Base-by-base conservation (phyloP, 2,797 vertebrate species). In the Nannoperca obscura region DNA sequence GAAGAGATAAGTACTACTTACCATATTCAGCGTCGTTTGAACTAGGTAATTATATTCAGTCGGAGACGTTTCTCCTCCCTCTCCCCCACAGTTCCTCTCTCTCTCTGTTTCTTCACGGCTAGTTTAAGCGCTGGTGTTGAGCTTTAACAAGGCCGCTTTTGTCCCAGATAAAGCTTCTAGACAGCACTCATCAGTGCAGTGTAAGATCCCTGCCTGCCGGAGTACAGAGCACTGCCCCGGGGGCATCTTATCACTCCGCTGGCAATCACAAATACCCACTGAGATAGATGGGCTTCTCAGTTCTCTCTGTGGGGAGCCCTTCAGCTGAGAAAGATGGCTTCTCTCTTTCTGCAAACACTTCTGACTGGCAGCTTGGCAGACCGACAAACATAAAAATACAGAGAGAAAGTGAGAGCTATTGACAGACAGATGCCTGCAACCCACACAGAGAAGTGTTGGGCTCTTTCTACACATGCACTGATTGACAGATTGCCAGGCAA, bases 91-190 rank as follows among this genome's bases (percentile, higher is more conserved):
- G 74, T 86, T 78, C 68, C 71, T 81, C 81, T 74, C 81, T 74
- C 81, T 75, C 53, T 61, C 64, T 71, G 54, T 91, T 89, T 88
- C 85, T 87, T 86, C 78, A 82, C 44, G 80, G 90, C 81, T 80
- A 83, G 83, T 91, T 92, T 88, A 86, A 90, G 82, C 49, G 44
- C 76, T 82, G 89, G 85, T 86, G 87, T 90, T 89, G 91, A 90
- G 88, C 87, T 88, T 84, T 92, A 91, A 92, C 91, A 92, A 86
- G 86, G 89, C 77, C n/a, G 60, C 91, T 91, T 92, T 93, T 92
- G 92, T 92, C 87, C 86, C 67, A 81, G 89, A 89, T 90, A 88
- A 92, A 91, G 82, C 89, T 89, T 83, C 78, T 47, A 87, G 84
- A 87, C 90, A 89, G 88, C 78, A 40, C 78, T 92, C 90, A 90